Percentiles rank a stretch among this genome's conserved stretches.
phyloP scores from a whole-genome alignment of 2,888 invertebrate genomes.

The Tachina fera region DNA sequence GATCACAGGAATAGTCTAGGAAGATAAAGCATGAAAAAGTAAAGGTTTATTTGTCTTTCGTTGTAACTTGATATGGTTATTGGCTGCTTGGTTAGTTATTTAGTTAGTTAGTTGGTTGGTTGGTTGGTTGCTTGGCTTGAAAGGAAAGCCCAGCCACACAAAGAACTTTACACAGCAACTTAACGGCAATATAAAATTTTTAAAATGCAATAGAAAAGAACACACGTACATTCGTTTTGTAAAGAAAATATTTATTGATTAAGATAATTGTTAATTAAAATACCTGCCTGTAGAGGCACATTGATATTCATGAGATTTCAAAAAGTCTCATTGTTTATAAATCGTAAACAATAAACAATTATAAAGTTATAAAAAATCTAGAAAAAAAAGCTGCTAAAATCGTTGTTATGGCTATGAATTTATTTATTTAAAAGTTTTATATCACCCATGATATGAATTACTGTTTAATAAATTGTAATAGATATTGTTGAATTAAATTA shows the following conservation, averaged over 20 bases:
- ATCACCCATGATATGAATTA: neutral
- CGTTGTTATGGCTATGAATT: neutral
- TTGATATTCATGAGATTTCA: slow-evolving; percentile 35
- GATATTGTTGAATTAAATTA: too few species aligned
- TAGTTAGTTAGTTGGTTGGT: slow-evolving; percentile 16
- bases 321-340: slow-evolving; percentile 45
- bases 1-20: slow-evolving; percentile 57
- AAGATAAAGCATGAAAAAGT: slow-evolving; percentile 38
- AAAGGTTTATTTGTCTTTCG: slow-evolving; percentile 59
- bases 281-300: slow-evolving; percentile 11
- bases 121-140: slow-evolving; percentile 33
- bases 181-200: slow-evolving; percentile 80
- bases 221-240: slow-evolving; percentile 59
- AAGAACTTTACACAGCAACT: slow-evolving; percentile 63
- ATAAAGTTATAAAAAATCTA: neutral
- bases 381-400: neutral
- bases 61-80: slow-evolving; percentile 79
- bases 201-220: slow-evolving; percentile 74
- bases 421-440: neutral
- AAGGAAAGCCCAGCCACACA: slow-evolving; percentile 4
- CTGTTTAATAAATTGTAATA: neutral
- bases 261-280: slow-evolving; percentile 50
- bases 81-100: slow-evolving; percentile 62
- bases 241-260: slow-evolving; percentile 20
- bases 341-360: slow-evolving; percentile 24